Evolutionary conservation across 2,888 invertebrate genomes (phyloP), one percentile per base, ranked within the genome.

Genomic region (Microctonus hyperodae): DNA sequence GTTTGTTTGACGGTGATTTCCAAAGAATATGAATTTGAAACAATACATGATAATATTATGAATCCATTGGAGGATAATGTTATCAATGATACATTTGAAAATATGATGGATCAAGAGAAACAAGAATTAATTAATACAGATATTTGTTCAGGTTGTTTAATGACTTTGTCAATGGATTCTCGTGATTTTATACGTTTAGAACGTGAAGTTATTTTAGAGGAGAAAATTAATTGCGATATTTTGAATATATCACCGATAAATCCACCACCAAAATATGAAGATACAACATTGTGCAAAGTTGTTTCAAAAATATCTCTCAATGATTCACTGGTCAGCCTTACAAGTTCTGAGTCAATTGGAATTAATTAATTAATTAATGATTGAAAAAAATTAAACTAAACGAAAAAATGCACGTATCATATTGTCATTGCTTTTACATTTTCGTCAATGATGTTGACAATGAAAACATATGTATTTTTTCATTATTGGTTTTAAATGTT

Each of bases 181-280:
- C 72, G 51, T 13, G 81, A 82, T 63, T 80, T 81, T 64, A 67
- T 79, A 13, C 64, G 58, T 48, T 48, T 81, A 3, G 81, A 82
- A 67, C 59, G 66, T 35, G 64, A 71, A 59, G 56, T 71, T 16
- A 48, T 25, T 7, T 37, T 44, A 20, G 40, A 59, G n/a, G 67
- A 68, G 40, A 25, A 58, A 7, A 20, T 37, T 6, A 50, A 57
- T 10, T 57, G 25, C 28, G 55, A 53, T 25, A 35, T 40, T 0
- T 61, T 69, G 9, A 22, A 56, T 20, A 60, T 63, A 16, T 70
- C 73, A 5, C 70, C 70, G 0, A 23, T 72, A 2, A 67, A 73
- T 23, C 9, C 66, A 1, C 68, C 72, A 3, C 73, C 74, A 13
- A 69, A 72, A 44, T 79, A 75, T 48, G 78, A 79, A 55, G 75